Percentiles rank a stretch among this genome's conserved stretches.
phyloP scores from a whole-genome alignment of 2,888 invertebrate genomes.

The Phaonia tiefii region DNA sequence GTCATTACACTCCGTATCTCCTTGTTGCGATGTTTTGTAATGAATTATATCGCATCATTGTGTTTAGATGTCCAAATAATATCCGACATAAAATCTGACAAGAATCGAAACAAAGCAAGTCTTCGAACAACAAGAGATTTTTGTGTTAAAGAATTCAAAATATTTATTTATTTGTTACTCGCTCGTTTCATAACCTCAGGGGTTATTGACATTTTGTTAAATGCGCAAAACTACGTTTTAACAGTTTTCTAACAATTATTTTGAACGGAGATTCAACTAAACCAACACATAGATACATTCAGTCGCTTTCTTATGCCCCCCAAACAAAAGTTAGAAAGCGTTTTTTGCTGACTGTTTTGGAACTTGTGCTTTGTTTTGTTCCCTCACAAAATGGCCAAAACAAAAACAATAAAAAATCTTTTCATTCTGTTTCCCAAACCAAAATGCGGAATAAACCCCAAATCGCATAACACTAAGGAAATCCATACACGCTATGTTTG shows the following conservation, averaged over 20 bases:
- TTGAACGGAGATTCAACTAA: background rate
- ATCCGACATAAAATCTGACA: background rate
- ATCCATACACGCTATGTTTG: too few species aligned
- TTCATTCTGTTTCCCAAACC: background rate
- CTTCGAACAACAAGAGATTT: constrained; percentile 29
- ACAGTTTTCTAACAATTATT: constrained; percentile 4
- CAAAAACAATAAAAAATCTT: background rate
- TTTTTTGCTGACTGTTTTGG: constrained; percentile 36
- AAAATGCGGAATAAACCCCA: too few species aligned
- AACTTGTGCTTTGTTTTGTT: background rate
- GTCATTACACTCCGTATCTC: constrained; percentile 23
- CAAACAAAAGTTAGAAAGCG: constrained; percentile 48
- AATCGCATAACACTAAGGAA: too few species aligned
- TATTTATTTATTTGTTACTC: background rate
- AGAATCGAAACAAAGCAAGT: constrained; percentile 18
- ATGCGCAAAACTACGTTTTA: constrained; percentile 41
- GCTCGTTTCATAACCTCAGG: background rate
- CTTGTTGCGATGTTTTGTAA: constrained; percentile 41
- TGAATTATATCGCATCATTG: constrained; percentile 41
- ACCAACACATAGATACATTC: background rate
- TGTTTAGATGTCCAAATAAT: constrained; percentile 47
- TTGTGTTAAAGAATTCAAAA: constrained; percentile 40
- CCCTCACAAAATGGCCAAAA: background rate
- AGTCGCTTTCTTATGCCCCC: too few species aligned
- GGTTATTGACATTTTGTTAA: constrained; percentile 57